Percentiles rank a stretch among this genome's conserved stretches.
phyloP scores from a whole-genome alignment of 53 echinoderm and acorn worm species.

The Echinometra lucunter region DNA sequence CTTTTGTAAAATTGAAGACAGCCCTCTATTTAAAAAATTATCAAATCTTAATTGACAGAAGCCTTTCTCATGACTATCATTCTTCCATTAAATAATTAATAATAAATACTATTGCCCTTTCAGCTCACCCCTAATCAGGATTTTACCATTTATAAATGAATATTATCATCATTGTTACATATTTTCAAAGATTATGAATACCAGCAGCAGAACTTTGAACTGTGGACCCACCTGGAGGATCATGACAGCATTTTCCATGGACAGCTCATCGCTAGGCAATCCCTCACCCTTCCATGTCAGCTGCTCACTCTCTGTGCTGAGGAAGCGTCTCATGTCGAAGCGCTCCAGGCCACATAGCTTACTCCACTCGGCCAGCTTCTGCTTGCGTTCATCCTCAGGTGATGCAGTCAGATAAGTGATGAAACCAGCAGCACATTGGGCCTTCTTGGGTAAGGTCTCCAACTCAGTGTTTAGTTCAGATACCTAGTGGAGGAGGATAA shows the following conservation, averaged over 20 bases:
- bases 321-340: slow-evolving; percentile 93
- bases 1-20: no score
- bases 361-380: slow-evolving; percentile 77
- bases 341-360: slow-evolving; percentile 76
- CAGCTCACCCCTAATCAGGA: not conserved
- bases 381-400: slow-evolving; percentile 88
- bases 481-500: slow-evolving; percentile 70
- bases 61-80: no score
- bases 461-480: slow-evolving; percentile 91
- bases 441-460: slow-evolving; percentile 96
- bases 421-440: slow-evolving; percentile 96
- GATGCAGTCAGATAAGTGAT: slow-evolving; percentile 96
- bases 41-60: no score
- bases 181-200: not conserved
- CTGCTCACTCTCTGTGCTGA: slow-evolving; percentile 98
- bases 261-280: slow-evolving; percentile 93
- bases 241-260: slow-evolving; percentile 97
- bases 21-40: no score
- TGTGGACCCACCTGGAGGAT: slow-evolving; percentile 86
- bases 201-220: not conserved
- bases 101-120: not conserved
- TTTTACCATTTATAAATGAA: not conserved
- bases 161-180: not conserved
- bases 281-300: slow-evolving; percentile 99
- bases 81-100: no score